Percentiles rank a stretch among this genome's conserved stretches.
These are phyloP conservation scores for Protobothrops mucrosquamatus DNA, from an alignment of 2,113 vertebrate species.

Conservation along the genomic window DNA sequence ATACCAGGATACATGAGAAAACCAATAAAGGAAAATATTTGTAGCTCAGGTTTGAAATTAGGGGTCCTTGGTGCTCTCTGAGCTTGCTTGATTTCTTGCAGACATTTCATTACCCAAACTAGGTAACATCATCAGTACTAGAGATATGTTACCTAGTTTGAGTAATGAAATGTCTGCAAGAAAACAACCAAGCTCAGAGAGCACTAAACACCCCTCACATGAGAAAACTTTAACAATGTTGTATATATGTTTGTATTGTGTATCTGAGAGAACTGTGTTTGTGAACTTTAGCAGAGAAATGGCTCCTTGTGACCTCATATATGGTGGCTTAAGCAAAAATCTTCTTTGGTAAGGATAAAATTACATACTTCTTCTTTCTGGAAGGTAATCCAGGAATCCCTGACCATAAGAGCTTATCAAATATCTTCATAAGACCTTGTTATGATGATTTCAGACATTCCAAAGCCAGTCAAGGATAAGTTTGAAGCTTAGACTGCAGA, in stretches of 20 bases:
- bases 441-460: accelerated
- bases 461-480: accelerated
- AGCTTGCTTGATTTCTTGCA: not conserved
- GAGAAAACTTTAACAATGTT: not conserved
- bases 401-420: not conserved
- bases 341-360: not conserved
- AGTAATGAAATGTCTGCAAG: no score
- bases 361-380: not conserved
- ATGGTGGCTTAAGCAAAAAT: not conserved
- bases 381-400: not conserved
- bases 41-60: not conserved
- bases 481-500: not conserved
- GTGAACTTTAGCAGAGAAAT: not conserved
- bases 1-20: not conserved
- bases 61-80: not conserved
- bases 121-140: no score
- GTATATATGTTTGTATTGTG: not conserved
- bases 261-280: not conserved
- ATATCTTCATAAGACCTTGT: not conserved
- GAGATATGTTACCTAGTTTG: no score
- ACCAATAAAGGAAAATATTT: not conserved
- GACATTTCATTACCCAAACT: not conserved
- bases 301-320: not conserved
- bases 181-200: no score
- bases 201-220: not conserved